Evolutionary conservation across 2,113 vertebrate genomes (phyloP), one percentile per base, ranked within the genome.

Genomic region (Gymnocephalus cernua): DNA sequence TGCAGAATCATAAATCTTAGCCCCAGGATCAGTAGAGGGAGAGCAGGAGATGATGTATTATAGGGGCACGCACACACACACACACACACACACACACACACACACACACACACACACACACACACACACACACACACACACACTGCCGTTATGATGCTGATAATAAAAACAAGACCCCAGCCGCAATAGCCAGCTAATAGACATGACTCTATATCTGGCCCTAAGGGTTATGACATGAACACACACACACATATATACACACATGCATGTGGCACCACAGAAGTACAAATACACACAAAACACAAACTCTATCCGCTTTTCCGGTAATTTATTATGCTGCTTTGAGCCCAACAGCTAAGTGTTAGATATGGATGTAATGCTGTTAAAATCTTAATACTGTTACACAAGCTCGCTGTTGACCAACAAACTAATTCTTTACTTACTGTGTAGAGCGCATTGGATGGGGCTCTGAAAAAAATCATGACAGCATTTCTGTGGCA

Each of bases 1-100:
- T 90, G 88, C 84, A 90, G 80, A 87, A 89, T 86, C 86, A 90
- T 94, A 93, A 95, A 95, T 94, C 93, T 91, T 83, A 76, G 93
- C 94, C 93, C 72, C 53, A 1, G 86, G 90, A 87, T 86, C 78
- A 88, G 79, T 59, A 69, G 89, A 89, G 73, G 80, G 82, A 74
- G 84, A 86, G 83, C 86, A 88, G 81, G 79, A 85, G 84, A 79
- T 84, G 85, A 86, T 86, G 88, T 86, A 91, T 88, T 81, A 90
- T 87, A 88, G 80, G 84, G 71, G 9, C 38, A 38, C 4, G 9
- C 81, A 62, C 63, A 71, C 63, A 70, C 58, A 78, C 64, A 72
- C 80, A 56, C 48, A 57, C 44, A 76, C 71, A 82, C 68, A 72
- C n/a, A 32, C 32, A 32, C 29, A 32, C 29, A 32, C 80, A 67